Conservation (phyloP, 2,797 vertebrate species). For the Tolypeutes matacus region DNA sequence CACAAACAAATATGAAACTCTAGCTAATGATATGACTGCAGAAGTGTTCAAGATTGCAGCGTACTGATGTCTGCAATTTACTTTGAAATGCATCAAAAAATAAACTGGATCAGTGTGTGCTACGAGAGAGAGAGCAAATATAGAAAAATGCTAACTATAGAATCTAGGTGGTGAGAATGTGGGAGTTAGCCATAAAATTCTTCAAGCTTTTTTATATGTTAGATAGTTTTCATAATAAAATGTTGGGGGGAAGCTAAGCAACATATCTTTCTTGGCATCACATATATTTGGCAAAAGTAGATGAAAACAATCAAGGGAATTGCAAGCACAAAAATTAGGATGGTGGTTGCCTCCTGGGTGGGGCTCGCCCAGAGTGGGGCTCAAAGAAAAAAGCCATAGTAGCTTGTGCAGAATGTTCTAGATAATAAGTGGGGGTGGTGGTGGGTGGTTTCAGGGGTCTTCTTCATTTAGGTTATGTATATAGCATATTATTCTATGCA, state of each 20-base stretch:
- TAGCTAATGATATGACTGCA: neutral
- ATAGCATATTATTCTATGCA: neutral
- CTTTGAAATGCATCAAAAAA: conserved; percentile 21
- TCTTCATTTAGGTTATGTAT: neutral
- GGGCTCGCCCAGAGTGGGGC: neutral
- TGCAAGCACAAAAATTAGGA: neutral
- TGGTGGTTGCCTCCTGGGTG: neutral
- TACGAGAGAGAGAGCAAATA: neutral
- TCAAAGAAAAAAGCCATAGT: neutral
- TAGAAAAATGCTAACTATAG: neutral
- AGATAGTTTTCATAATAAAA: conserved; percentile 2
- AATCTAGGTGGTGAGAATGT: neutral
- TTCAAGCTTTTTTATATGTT: neutral
- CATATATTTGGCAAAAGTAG: neutral
- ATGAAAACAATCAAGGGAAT: neutral
- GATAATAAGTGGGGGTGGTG: neutral
- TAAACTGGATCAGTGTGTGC: neutral
- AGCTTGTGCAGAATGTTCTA: neutral
- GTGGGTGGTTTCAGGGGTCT: neutral
- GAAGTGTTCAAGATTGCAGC: neutral
- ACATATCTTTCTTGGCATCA: neutral
- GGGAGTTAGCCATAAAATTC: neutral
- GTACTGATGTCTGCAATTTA: neutral
- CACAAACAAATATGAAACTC: neutral
- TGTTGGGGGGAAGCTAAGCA: neutral